Percentiles rank a stretch among this genome's conserved stretches.
phyloP scores from a whole-genome alignment of 2,888 invertebrate species.

The Limnephilus auricula region DNA sequence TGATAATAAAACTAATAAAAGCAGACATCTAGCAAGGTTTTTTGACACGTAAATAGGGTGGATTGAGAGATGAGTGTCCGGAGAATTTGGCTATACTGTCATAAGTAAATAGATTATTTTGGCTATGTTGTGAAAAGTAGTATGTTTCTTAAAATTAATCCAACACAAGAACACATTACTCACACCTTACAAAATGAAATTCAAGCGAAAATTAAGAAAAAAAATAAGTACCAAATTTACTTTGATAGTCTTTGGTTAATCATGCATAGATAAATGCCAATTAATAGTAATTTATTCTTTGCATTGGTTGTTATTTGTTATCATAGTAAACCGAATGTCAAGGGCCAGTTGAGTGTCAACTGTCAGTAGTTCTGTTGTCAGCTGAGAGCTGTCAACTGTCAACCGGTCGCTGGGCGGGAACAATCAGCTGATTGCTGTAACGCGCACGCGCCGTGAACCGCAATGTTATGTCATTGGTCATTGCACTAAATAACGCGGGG shows the following conservation, averaged over 20 bases:
- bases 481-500: neutral
- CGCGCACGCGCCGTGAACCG: slow-evolving; percentile 34
- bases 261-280: neutral
- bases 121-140: too few relatives aligned
- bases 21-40: neutral
- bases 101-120: too few relatives aligned
- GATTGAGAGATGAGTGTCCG: neutral
- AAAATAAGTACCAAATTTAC: neutral
- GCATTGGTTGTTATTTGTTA: neutral
- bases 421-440: slow-evolving; percentile 35
- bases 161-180: too few relatives aligned
- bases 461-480: neutral
- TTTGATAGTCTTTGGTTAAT: neutral
- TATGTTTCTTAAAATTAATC: too few relatives aligned
- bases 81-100: too few relatives aligned
- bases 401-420: slow-evolving; percentile 13
- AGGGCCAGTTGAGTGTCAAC: neutral
- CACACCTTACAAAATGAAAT: too few relatives aligned
- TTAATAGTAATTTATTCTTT: neutral
- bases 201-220: too few relatives aligned
- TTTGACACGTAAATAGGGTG: neutral
- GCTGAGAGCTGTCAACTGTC: slow-evolving; percentile 13
- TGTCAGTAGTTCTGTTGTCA: slow-evolving; percentile 34
- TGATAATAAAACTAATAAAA: neutral
- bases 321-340: slow-evolving; percentile 2